Base-by-base conservation (phyloP, 2,113 vertebrate genomes). In the Catharus fuscescens region DNA sequence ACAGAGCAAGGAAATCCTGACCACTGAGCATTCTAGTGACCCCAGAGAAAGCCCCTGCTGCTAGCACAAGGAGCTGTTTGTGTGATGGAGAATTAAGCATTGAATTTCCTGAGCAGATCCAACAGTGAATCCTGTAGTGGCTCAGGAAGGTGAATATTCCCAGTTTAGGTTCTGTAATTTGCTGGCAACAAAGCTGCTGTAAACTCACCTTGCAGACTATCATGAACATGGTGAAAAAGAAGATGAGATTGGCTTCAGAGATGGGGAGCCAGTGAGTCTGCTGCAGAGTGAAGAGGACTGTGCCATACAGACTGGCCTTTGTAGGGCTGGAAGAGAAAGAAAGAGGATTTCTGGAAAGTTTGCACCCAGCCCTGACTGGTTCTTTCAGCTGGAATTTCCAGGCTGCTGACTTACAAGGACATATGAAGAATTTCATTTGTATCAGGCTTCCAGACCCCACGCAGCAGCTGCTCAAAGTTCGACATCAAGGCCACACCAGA, bases 201-300 rank as follows among this genome's bases (percentile, higher is more conserved):
- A 29, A 77, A 93, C 96, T 94, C 90, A 99, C 99, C 98, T 99
- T 99, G 93, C 98, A 98, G 40, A 98, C 98, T 52, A 98, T 98
- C 99, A 99, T 99, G 97, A 99, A 99, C 92, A 99, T 98, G 90
- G 99, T 99, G 97, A 99, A 99, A 96, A 98, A 65, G 73, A 99
- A 99, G 97, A 99, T 99, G 91, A 99, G 99, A 74, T 83, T 98
- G 96, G 98, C 97, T 96, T 99, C 99, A 47, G 99, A 98, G 88
- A 99, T 76, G 0, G 99, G 99, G 76, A 99, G 98, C 98, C 98
- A 99, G 86, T 97, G 98, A 9, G 98, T 97, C 93, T 99, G 99
- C 92, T 99, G 99, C 52, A 99, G 96, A 40, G 99, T 99, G 97
- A 99, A 99, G 88, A 99, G 98, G 74, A 99, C 53, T 20, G 99